A percentile compares a stretch with the other conserved stretches of the same genome.
Conservation (phyloP, 1,140 invertebrate species). For the Stenopsyche tienmushanensis region DNA sequence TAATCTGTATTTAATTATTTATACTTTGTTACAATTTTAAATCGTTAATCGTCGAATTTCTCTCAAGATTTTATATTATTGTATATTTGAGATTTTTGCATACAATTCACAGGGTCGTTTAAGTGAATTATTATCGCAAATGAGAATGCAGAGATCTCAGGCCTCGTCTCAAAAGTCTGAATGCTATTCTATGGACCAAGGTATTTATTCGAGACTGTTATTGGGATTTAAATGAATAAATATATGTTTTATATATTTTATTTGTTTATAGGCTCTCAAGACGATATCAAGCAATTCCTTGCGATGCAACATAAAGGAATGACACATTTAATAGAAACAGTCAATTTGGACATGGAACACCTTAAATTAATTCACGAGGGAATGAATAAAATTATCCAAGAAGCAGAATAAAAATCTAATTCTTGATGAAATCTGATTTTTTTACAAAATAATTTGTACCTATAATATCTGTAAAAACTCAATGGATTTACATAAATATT, state of each 20-base stretch:
- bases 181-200: conserved; percentile 60
- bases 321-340: conserved; percentile 76
- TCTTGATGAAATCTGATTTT: not conserved
- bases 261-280: conserved; percentile 55
- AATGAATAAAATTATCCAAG: conserved; percentile 56
- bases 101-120: conserved; percentile 74
- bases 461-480: too few relatives aligned
- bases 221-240: not conserved
- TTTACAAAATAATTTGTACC: too few relatives aligned
- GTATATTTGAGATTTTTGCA: too few relatives aligned
- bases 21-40: too few relatives aligned
- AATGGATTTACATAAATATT: too few relatives aligned
- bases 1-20: too few relatives aligned
- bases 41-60: too few relatives aligned
- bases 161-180: conserved; percentile 52
- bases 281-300: conserved; percentile 72
- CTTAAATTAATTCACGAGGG: conserved; percentile 81
- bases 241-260: conserved; percentile 39
- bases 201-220: conserved; percentile 43
- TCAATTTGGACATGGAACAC: conserved; percentile 73
- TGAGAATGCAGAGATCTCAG: conserved; percentile 72
- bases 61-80: not conserved
- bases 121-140: conserved; percentile 86
- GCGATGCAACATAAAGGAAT: conserved; percentile 83
- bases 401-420: conserved; percentile 30